Evolutionary conservation across 64 coral and sea anemone genomes (phyloP).

Genomic region (Stichodactyla helianthus): DNA sequence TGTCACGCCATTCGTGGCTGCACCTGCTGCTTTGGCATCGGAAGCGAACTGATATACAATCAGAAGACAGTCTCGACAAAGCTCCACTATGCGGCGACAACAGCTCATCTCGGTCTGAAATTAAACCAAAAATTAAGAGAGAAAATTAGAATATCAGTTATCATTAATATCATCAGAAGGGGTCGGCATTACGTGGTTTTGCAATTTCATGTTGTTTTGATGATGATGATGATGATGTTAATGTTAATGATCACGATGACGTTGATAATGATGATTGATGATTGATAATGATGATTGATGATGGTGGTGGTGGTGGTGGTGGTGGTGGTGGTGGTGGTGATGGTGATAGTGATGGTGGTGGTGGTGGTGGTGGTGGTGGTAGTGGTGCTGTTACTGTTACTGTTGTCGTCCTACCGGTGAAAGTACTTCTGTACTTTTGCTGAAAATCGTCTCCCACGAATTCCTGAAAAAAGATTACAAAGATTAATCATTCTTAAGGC

Average conservation of each 20-base stretch:
- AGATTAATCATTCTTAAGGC: no score
- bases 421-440: slow-evolving; percentile 89
- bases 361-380: no score
- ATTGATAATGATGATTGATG: no score
- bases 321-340: neutral
- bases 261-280: no score
- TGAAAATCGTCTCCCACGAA: slow-evolving; percentile 99
- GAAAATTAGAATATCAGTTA: no score
- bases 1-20: slow-evolving; percentile 9
- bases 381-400: no score
- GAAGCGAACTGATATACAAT: slow-evolving; percentile 89
- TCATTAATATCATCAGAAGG: no score
- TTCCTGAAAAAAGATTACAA: slow-evolving; percentile 49
- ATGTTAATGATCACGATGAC: no score
- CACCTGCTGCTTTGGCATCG: slow-evolving; percentile 69
- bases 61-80: slow-evolving; percentile 82
- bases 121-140: neutral
- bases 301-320: neutral
- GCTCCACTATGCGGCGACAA: slow-evolving; percentile 67
- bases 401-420: slow-evolving; percentile 39
- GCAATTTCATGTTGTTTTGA: no score
- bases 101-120: slow-evolving; percentile 82
- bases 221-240: no score
- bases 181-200: no score
- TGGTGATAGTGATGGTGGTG: neutral